Conservation (phyloP, 1,140 invertebrate species). For the Drosophila ficusphila region DNA sequence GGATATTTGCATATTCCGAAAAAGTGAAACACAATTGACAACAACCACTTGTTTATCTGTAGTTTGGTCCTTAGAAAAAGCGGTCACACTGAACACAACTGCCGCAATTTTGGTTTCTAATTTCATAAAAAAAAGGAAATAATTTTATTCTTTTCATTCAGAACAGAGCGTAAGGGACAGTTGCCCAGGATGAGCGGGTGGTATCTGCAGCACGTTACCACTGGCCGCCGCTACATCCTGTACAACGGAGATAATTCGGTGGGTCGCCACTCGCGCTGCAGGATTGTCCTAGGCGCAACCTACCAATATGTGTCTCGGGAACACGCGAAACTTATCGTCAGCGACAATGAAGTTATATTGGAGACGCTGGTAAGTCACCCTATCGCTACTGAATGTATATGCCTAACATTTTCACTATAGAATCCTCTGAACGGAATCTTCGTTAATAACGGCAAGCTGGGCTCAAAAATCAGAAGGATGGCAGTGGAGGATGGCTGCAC, state of each 20-base stretch:
- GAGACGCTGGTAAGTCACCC: conserved; percentile 33
- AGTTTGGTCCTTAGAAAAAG: too few relatives aligned
- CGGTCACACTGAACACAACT: not conserved
- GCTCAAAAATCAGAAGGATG: not conserved
- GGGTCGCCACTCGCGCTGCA: conserved; percentile 57
- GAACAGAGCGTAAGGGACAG: not conserved
- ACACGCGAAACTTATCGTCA: conserved; percentile 48
- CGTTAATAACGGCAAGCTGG: conserved; percentile 18
- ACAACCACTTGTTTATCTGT: not conserved
- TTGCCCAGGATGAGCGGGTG: conserved; percentile 23
- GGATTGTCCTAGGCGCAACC: conserved; percentile 6
- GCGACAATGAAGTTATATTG: conserved; percentile 13
- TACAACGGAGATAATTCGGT: conserved; percentile 32
- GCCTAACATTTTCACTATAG: not conserved
- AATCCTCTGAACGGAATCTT: conserved; percentile 50
- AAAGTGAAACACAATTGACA: not conserved
- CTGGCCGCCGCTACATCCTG: conserved; percentile 21
- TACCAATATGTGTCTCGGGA: conserved; percentile 51
- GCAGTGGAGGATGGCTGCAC: conserved; percentile 10
- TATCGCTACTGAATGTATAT: not conserved
- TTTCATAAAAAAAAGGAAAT: too few relatives aligned
- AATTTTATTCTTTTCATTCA: not conserved
- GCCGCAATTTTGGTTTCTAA: not conserved
- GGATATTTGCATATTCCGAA: too few relatives aligned
- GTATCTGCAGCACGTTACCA: conserved; percentile 51